Conservation (phyloP, 2,888 invertebrate species). For the Pilophorus perplexus region DNA sequence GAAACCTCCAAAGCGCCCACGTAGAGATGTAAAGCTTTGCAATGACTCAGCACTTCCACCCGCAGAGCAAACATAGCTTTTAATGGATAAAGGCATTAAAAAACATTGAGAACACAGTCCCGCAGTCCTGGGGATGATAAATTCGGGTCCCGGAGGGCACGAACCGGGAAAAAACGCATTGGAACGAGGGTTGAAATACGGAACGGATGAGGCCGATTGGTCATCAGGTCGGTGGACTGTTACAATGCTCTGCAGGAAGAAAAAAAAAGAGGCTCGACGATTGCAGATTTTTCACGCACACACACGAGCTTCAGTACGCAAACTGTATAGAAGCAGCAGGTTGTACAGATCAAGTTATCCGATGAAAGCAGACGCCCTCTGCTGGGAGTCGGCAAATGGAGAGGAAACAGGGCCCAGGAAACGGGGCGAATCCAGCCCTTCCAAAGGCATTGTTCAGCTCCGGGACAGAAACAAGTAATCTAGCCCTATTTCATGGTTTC, state of each 20-base stretch:
- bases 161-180: not conserved
- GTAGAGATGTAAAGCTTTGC: too few relatives aligned
- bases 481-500: conserved; percentile 35
- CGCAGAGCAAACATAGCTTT: not conserved
- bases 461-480: conserved; percentile 32
- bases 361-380: not conserved
- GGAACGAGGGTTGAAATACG: not conserved
- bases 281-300: not conserved
- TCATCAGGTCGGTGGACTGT: not conserved
- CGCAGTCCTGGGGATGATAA: not conserved
- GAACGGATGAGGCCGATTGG: not conserved
- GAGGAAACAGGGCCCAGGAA: conserved; percentile 20
- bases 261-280: not conserved
- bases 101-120: not conserved
- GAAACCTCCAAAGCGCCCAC: too few relatives aligned
- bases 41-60: too few relatives aligned
- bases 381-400: conserved; percentile 9
- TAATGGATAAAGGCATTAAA: not conserved
- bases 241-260: not conserved
- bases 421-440: too few relatives aligned
- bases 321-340: conserved; percentile 11
- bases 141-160: not conserved
- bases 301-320: too few relatives aligned
- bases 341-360: conserved; percentile 24
- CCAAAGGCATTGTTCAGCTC: not conserved